A percentile compares a stretch with the other conserved stretches of the same genome.
Conservation (phyloP, 2,113 vertebrate species). For the Petromus typicus region DNA sequence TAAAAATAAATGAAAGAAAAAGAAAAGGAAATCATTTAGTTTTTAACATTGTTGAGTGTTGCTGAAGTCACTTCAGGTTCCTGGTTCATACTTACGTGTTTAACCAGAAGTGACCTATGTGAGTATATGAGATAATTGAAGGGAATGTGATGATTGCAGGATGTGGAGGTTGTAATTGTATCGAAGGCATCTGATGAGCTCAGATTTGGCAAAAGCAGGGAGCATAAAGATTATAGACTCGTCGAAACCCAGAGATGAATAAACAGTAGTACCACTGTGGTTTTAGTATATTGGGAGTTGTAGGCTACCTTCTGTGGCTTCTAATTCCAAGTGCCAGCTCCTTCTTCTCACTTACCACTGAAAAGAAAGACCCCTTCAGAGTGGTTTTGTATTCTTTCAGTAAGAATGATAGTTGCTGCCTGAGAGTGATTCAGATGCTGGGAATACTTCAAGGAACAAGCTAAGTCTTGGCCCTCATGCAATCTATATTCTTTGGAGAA, state of each 20-base stretch:
- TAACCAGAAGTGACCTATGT: not conserved
- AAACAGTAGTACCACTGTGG: too few relatives aligned
- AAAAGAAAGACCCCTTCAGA: not conserved
- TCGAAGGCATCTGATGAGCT: not conserved
- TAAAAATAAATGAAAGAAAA: not conserved
- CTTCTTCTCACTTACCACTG: not conserved
- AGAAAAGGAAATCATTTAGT: not conserved
- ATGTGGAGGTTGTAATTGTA: not conserved
- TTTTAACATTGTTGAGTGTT: not conserved
- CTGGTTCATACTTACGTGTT: not conserved
- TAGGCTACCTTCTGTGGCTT: not conserved
- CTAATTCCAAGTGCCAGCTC: not conserved
- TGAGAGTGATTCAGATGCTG: not conserved
- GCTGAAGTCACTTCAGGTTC: not conserved
- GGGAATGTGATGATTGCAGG: not conserved
- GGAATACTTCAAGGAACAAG: not conserved
- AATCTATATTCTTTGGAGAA: not conserved
- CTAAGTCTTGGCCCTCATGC: not conserved
- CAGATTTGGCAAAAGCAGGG: not conserved
- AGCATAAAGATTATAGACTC: not conserved
- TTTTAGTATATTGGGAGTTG: too few relatives aligned
- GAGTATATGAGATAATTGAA: not conserved
- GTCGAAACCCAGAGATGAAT: not conserved
- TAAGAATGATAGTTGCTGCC: not conserved
- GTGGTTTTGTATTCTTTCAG: not conserved